These are phyloP conservation scores for Camelus dromedarius DNA, from an alignment of 2,113 vertebrate species.

Conservation along the genomic window DNA sequence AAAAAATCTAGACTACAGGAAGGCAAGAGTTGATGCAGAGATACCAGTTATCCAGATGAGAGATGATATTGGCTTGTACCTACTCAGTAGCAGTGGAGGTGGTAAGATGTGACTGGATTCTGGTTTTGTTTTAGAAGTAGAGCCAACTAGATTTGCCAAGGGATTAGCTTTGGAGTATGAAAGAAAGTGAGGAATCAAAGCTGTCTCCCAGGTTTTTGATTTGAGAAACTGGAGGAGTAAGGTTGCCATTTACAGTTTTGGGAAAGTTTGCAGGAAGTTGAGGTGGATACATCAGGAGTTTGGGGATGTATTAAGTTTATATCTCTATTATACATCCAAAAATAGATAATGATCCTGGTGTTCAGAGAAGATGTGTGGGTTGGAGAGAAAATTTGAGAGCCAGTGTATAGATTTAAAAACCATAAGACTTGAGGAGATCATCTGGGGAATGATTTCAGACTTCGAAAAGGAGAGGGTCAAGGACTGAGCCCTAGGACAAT, in stretches of 20 bases:
- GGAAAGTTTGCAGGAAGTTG: neutral
- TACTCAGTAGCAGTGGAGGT: neutral
- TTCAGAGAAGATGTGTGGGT: neutral
- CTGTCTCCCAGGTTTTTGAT: neutral
- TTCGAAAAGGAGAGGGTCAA: neutral
- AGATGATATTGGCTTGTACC: neutral
- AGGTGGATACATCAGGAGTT: neutral
- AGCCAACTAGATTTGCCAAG: neutral
- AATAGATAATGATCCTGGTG: neutral
- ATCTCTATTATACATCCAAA: neutral
- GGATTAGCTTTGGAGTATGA: neutral
- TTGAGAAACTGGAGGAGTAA: neutral
- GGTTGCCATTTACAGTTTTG: neutral
- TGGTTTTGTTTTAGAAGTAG: slow-evolving; percentile 11
- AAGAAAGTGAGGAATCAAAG: neutral
- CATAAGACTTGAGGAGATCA: neutral
- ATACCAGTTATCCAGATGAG: neutral
- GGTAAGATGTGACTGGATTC: neutral
- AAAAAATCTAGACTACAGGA: neutral
- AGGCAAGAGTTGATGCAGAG: neutral
- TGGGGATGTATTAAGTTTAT: neutral
- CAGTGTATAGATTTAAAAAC: neutral
- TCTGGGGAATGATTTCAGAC: neutral
- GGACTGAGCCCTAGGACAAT: neutral
- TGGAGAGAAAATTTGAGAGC: neutral